Evolutionary conservation across 2,797 vertebrate species (phyloP).

Genomic region (Chelidonichthys spinosus): DNA sequence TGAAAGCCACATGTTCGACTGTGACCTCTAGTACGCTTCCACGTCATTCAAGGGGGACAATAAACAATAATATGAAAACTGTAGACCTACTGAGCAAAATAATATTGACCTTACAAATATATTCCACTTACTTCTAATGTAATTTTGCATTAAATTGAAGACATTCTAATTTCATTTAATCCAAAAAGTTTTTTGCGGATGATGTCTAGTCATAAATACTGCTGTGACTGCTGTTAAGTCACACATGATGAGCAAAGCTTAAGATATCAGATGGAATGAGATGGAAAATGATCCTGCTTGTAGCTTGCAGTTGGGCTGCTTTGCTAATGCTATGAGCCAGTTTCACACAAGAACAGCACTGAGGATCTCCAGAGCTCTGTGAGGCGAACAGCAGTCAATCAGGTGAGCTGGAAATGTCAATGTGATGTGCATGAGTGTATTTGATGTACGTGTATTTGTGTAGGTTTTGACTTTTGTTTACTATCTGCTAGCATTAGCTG

Average conservation of each 20-base stretch:
- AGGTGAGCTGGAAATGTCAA: slow-evolving; percentile 11
- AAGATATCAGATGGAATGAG: background rate
- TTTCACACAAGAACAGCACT: background rate
- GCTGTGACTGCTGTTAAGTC: background rate
- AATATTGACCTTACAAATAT: background rate
- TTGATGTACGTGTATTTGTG: background rate
- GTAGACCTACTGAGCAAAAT: background rate
- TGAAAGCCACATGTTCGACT: background rate
- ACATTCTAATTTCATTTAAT: too few species aligned
- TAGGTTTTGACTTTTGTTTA: background rate
- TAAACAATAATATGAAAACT: background rate
- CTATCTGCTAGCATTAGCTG: background rate
- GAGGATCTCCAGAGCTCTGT: too few species aligned
- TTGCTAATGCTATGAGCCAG: background rate
- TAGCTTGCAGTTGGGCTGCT: background rate
- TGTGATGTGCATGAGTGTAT: background rate
- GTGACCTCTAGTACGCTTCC: background rate
- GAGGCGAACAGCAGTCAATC: too few species aligned
- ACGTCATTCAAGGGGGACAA: background rate
- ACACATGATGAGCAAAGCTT: background rate
- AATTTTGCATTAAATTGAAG: background rate
- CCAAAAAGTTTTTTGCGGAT: background rate
- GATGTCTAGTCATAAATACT: background rate
- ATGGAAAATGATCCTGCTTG: background rate
- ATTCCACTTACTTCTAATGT: background rate